Evolutionary conservation across 2,113 vertebrate species (phyloP).

Genomic region (Tiliqua scincoides): DNA sequence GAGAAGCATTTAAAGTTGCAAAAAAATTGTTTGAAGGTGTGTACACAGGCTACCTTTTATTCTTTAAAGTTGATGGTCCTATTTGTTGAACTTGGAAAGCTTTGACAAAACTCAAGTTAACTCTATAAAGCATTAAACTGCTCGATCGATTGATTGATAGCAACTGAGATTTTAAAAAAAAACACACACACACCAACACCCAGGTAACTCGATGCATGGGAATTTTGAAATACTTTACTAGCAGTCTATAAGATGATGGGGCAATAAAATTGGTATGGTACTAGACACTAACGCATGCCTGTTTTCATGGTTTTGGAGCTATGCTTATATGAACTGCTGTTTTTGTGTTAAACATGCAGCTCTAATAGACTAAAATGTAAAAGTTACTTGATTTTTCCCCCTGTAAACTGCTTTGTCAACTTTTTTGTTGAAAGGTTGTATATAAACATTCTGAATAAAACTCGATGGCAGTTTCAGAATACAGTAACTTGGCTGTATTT

Average conservation of each 20-base stretch:
- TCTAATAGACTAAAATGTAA: conserved; percentile 42
- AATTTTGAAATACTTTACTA: neutral
- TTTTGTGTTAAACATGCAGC: conserved; percentile 72
- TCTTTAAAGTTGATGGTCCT: neutral
- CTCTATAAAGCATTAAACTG: neutral
- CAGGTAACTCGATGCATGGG: neutral
- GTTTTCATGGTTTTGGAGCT: neutral
- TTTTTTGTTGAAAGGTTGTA: too few species aligned
- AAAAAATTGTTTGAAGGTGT: too few species aligned
- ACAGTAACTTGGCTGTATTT: neutral
- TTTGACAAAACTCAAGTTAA: neutral
- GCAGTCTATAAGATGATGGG: neutral
- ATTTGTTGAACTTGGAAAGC: neutral
- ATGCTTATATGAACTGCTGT: conserved; percentile 42
- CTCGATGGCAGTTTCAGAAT: conserved; percentile 5
- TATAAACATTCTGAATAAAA: neutral
- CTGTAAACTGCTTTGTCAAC: too few species aligned
- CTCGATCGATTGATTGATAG: neutral
- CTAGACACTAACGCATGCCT: neutral
- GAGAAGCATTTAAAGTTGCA: too few species aligned
- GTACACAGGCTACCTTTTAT: neutral
- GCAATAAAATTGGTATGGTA: neutral
- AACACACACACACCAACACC: too few species aligned
- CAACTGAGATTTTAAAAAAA: neutral
- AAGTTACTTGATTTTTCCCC: too few species aligned